Conservation (phyloP, 30 jellyfish, hydroid and myxozoan genomes). For the Cassiopea xamachana region DNA sequence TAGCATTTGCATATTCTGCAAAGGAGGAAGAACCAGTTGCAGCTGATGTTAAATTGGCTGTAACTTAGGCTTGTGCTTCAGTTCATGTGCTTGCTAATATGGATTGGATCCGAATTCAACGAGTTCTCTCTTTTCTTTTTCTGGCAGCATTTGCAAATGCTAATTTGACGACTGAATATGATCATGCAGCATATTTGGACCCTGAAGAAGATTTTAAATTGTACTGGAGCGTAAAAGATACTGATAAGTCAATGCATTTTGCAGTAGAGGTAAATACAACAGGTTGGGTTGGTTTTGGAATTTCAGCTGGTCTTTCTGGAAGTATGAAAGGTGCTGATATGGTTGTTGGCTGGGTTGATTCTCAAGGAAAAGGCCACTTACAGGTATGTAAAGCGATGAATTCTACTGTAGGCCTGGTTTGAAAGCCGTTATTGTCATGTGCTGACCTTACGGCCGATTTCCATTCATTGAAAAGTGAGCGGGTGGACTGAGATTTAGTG, state of each 20-base stretch:
- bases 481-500: no score
- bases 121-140: background rate
- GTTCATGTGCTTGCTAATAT: no score
- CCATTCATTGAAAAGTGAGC: no score
- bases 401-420: background rate
- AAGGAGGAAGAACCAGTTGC: no score
- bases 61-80: no score
- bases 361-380: constrained; percentile 44
- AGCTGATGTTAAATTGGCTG: no score
- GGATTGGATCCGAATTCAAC: no score
- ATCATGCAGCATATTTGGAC: constrained; percentile 47
- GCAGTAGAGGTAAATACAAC: constrained; percentile 59
- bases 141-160: background rate
- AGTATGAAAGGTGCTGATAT: constrained; percentile 63
- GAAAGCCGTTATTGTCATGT: background rate
- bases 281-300: constrained; percentile 76
- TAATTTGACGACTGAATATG: constrained; percentile 18
- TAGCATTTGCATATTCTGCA: no score
- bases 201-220: constrained; percentile 16
- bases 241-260: constrained; percentile 29
- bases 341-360: constrained; percentile 53
- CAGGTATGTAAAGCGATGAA: background rate
- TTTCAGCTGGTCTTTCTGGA: constrained; percentile 60
- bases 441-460: background rate
- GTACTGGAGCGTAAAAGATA: constrained; percentile 45